Base-by-base conservation (phyloP, 2,113 vertebrate genomes). In the Nestor notabilis region DNA sequence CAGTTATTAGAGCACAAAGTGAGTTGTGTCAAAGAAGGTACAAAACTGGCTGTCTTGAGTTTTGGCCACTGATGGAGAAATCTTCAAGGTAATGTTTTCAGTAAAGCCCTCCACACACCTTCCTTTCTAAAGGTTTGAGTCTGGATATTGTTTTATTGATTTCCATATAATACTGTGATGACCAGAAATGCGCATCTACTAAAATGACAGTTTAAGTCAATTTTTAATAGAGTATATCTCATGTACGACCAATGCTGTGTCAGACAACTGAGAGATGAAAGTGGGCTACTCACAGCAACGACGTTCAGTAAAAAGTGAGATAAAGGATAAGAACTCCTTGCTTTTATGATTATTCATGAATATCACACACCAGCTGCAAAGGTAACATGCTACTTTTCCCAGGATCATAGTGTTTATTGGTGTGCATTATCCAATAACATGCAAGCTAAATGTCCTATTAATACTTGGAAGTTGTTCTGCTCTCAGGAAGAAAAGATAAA, bases 401-500 rank as follows among this genome's bases (percentile, higher is more conserved):
- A 69, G 1, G 6, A 50, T 13, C 61, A n/a, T 61, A 69, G 18
- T 37, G 44, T 46, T 93, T 69, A 89, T 15, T 61, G 71, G 21
- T 13, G 8, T 65, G 69, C 27, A 18, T 79, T 89, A 39, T 41
- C 21, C 33, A 56, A 37, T 25, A 79, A 58, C 46, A 69, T 17
- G 24, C 28, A 81, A 69, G 37, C 49, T 79, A 29, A 35, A 23
- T 12, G 6, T 64, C n/a, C 55, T 70, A 41, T 82, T 88, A 80
- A 78, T 63, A 68, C 18, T 82, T 89, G 75, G 43, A 91, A 89
- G 94, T 90, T 68, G 55, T 89, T 89, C 72, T 85, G 56, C 75
- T 94, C 24, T 95, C 65, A n/a, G 58, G 83, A 49, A 90, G 23
- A 78, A 84, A 93, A 90, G 72, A 83, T 88, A 74, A 95, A 94